Conservation (phyloP, 2,888 invertebrate species). For the Cheilosia impressa region DNA sequence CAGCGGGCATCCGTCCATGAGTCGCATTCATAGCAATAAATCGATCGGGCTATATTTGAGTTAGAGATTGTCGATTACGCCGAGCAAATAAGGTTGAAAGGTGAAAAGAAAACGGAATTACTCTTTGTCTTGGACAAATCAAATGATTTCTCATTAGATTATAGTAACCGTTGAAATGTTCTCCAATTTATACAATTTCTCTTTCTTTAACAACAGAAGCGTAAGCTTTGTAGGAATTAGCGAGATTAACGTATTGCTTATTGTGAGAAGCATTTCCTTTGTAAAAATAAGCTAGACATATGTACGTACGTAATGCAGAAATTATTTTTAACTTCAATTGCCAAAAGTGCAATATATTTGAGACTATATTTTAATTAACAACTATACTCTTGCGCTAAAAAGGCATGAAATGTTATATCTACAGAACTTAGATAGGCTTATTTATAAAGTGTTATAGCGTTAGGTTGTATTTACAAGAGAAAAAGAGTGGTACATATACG, state of each 20-base stretch:
- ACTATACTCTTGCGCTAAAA: slow-evolving; percentile 50
- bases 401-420: slow-evolving; percentile 49
- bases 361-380: slow-evolving; percentile 1
- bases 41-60: slow-evolving; percentile 89
- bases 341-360: too few relatives aligned
- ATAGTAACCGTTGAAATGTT: slow-evolving; percentile 65
- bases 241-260: slow-evolving; percentile 15
- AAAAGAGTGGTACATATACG: slow-evolving; percentile 21
- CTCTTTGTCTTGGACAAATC: slow-evolving; percentile 24
- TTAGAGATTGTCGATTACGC: slow-evolving; percentile 14
- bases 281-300: slow-evolving; percentile 34
- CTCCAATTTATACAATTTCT: slow-evolving; percentile 49
- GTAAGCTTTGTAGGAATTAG: slow-evolving; percentile 44
- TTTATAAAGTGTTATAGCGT: slow-evolving; percentile 31
- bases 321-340: not conserved
- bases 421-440: slow-evolving; percentile 25
- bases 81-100: slow-evolving; percentile 24
- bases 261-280: slow-evolving; percentile 64
- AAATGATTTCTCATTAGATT: slow-evolving; percentile 48
- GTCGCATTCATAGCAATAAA: slow-evolving; percentile 97
- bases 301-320: slow-evolving; percentile 37
- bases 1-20: slow-evolving; percentile 95
- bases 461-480: slow-evolving; percentile 56
- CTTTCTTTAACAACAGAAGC: slow-evolving; percentile 20
- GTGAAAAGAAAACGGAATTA: slow-evolving; percentile 41